phyloP scores from a whole-genome alignment of 1,140 invertebrate genomes.

The Theocolax elegans region DNA sequence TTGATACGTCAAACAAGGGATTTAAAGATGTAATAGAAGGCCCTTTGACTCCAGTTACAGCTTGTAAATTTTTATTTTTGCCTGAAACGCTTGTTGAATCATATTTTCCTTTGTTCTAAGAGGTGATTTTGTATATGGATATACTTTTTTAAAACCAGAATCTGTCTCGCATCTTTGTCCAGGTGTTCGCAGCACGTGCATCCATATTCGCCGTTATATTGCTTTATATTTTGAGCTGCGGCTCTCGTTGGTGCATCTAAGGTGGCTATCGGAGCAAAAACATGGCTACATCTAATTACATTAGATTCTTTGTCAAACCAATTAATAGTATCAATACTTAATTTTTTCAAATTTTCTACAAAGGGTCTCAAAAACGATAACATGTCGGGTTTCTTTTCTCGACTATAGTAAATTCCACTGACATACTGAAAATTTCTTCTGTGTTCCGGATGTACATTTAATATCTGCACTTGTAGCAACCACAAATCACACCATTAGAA shows the following conservation, averaged over 20 bases:
- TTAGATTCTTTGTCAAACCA: slow-evolving; percentile 17
- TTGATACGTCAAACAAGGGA: slow-evolving; percentile 17
- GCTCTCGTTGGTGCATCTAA: no score
- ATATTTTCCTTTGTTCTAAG: no score
- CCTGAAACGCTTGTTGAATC: slow-evolving; percentile 2
- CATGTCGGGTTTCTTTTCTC: no score
- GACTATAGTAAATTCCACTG: no score
- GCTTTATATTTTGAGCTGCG: no score
- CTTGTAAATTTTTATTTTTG: neutral
- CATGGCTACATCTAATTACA: neutral
- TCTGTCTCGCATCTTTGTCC: slow-evolving; percentile 14
- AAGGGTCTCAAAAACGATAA: no score
- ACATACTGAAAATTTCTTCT: no score
- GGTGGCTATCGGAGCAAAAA: no score
- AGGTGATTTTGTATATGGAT: neutral
- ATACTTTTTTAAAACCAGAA: slow-evolving; percentile 8
- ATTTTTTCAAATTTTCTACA: slow-evolving; percentile 6
- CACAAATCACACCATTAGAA: slow-evolving; percentile 21
- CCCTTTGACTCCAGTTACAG: slow-evolving; percentile 31
- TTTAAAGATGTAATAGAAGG: slow-evolving; percentile 4
- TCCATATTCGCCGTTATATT: slow-evolving; percentile 13
- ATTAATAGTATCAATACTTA: neutral
- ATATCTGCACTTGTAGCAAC: slow-evolving; percentile 1
- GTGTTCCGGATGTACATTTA: slow-evolving; percentile 25
- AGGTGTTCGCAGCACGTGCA: slow-evolving; percentile 32